Evolutionary conservation across 1,140 invertebrate genomes (phyloP), one percentile per base, ranked within the genome.

Genomic region (Caenorhabditis brenneri): DNA sequence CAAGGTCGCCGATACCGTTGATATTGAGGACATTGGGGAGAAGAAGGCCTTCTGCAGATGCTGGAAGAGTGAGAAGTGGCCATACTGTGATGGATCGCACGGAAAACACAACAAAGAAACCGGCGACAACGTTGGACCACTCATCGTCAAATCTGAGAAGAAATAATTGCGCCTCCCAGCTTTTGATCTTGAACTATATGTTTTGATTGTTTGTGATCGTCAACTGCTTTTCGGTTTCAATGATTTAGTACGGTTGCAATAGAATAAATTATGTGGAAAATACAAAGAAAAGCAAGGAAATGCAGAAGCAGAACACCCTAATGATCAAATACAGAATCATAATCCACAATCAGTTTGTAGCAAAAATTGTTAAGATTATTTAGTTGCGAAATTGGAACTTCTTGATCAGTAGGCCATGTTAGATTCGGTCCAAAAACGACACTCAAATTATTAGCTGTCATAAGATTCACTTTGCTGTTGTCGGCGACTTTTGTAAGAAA

Each of bases 401-500:
- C 87, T 82, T 91, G 89, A 85, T 90, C 88, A 12, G 88, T 90
- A 2, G 89, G 89, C 89, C 89, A 90, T 9, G 88, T 86, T 15
- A 90, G 60, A 85, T 90, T 90, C 22, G 89, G 90, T 31, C 89
- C 89, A 84, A 90, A 90, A 27, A 90, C 89, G 36, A 90, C 89
- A 60, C 86, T 86, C 22, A 90, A 69, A 87, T 90, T 90, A 48
- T 90, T 91, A 0, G 89, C 87, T 29, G 88, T 86, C 89, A 90
- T 90, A 7, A 91, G 82, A 83, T 90, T 90, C 10, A 82, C 78
- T 42, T 91, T 80, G 42, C 74, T 81, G 58, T 90, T 82, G 49
- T 46, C 85, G 12, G 88, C 89, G 16, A 90, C 92, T 87, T 92
- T 89, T 29, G 89, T 91, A 10, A 93, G 87, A 81, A 93, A 92